These are phyloP conservation scores for Sclerurus mexicanus DNA, from an alignment of 2,113 vertebrate genomes.

Conservation along the genomic window DNA sequence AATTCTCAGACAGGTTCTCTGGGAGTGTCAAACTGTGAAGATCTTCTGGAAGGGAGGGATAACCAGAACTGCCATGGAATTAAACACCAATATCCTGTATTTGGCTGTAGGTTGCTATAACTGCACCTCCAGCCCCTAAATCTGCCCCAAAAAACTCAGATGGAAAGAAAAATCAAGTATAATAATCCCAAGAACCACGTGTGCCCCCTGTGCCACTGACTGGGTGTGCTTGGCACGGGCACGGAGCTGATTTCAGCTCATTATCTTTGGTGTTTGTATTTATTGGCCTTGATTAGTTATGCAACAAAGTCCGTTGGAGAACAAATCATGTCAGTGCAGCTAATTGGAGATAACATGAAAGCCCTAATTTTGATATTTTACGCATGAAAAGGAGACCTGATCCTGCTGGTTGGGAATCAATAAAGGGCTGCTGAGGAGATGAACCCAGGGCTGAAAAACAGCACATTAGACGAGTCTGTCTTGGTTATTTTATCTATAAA, in stretches of 20 bases:
- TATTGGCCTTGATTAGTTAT: conserved; percentile 54
- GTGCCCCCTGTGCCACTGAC: not conserved
- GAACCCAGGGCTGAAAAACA: not conserved
- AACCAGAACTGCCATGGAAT: not conserved
- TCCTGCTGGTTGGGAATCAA: not conserved
- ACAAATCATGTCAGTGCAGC: conserved; percentile 10
- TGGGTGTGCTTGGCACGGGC: not conserved
- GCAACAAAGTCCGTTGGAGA: conserved; percentile 35
- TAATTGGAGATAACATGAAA: conserved; percentile 31
- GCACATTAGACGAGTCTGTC: fast-evolving
- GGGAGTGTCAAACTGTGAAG: not conserved
- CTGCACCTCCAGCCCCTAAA: not conserved
- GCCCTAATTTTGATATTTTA: not conserved
- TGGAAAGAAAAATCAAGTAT: not conserved
- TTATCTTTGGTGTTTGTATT: conserved; percentile 40
- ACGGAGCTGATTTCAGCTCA: not conserved
- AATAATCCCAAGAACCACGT: not conserved
- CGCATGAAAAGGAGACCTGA: not conserved
- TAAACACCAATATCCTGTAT: not conserved
- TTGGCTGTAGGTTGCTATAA: not conserved
- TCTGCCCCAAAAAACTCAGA: not conserved
- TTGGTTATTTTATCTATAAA: not conserved
- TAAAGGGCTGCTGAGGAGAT: not conserved
- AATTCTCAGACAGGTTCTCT: not conserved
- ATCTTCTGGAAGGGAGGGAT: not conserved